Base-by-base conservation (phyloP, 2,113 vertebrate species). In the Ancistrus triradiatus region DNA sequence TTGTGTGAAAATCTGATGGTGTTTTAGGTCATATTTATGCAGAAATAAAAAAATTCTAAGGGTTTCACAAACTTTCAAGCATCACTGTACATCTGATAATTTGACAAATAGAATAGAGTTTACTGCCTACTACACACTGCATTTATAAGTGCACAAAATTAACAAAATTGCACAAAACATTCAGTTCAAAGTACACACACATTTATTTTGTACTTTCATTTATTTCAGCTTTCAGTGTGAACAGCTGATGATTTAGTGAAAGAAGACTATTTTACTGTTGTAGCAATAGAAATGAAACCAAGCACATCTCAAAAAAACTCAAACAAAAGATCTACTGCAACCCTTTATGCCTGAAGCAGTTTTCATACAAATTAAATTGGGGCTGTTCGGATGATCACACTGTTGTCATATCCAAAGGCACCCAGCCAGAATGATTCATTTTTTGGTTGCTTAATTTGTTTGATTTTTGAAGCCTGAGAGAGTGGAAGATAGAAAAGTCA, bases 241-340 rank as follows among this genome's bases (percentile, higher is more conserved):
- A 21, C 9, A 37, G 17, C 3, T 27, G 5, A 6, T 37, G 2
- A 19, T 46, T 37, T 25, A 8, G 15, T 14, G 42, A 24, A 9
- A 25, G 14, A 4, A 15, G 19, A 49, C 44, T 13, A 8, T 56
- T 40, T 66, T 47, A 25, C 3, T 42, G 22, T 66, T 56, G 18
- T 47, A 66, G 53, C 15, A 18, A 66, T 48, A 25, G 25, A 7
- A 66, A 15, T 10, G 33, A 66, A 66, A 28, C 28, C n/a, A 66
- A 58, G 15, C 33, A 49, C 52, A 66, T 11, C 15, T 49, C 31
- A 58, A 2, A 58, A 44, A 58, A 27, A 18, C 42, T 14, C 53
- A 40, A 22, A 50, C 13, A 3, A 2, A 3, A 42, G 6, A 14
- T 22, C 22, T 2, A 19, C 21, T 18, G 13, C 28, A 66, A 10